Conservation (phyloP, 2,888 invertebrate species). For the Microplitis deprimator region DNA sequence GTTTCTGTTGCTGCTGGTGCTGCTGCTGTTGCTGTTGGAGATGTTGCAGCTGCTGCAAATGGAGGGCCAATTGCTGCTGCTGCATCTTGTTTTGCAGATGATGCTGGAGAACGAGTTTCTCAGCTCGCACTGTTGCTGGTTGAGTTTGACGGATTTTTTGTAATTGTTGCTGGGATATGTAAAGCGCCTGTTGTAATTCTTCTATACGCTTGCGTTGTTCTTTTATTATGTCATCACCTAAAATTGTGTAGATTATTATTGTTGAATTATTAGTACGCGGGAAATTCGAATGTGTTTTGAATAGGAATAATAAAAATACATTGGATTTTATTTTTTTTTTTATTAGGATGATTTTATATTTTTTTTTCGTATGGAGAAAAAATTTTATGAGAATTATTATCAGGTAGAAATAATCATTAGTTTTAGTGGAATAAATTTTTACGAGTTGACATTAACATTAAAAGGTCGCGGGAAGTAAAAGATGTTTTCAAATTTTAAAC, state of each 20-base stretch:
- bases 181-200: constrained; percentile 86
- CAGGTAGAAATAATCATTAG: too few species aligned
- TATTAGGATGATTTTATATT: too few species aligned
- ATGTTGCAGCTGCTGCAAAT: constrained; percentile 77
- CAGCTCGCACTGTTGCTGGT: constrained; percentile 73
- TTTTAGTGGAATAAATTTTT: constrained; percentile 33
- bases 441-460: constrained; percentile 32
- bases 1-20: constrained; percentile 73
- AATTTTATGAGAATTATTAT: too few species aligned
- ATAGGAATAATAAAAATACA: too few species aligned
- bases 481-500: too few species aligned
- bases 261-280: neutral
- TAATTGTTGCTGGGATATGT: constrained; percentile 83
- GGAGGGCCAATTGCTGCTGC: constrained; percentile 74
- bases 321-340: too few species aligned
- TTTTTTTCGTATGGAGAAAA: too few species aligned
- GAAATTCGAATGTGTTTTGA: too few species aligned
- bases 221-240: constrained; percentile 82
- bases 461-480: constrained; percentile 4
- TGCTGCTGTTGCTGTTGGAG: constrained; percentile 75
- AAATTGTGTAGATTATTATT: constrained; percentile 48
- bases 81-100: constrained; percentile 82
- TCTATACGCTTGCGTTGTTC: constrained; percentile 91
- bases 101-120: constrained; percentile 76
- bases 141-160: constrained; percentile 79